Evolutionary conservation across 2,888 invertebrate species (phyloP).

Genomic region (Crossocerus cetratus): DNA sequence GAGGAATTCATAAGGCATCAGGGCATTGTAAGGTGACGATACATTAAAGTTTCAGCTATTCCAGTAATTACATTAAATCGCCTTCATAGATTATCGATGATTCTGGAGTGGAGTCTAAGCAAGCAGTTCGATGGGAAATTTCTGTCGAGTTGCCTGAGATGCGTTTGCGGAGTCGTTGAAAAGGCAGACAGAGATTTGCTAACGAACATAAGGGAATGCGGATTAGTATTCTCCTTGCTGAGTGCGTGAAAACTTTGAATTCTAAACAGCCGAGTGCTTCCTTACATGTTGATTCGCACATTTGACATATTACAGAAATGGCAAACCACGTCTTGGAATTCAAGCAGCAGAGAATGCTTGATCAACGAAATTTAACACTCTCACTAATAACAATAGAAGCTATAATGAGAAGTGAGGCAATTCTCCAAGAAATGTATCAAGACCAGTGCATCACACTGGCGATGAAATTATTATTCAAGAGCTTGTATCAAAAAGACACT

Average conservation of each 20-base stretch:
- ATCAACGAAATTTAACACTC: conserved; percentile 66
- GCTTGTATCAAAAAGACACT: conserved; percentile 48
- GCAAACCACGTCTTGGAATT: conserved; percentile 47
- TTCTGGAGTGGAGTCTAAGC: conserved; percentile 58
- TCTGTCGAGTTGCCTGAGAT: conserved; percentile 51
- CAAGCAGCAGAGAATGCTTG: conserved; percentile 50
- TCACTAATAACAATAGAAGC: conserved; percentile 60
- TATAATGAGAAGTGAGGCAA: conserved; percentile 45
- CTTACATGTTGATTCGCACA: background rate
- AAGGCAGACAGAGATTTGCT: conserved; percentile 38
- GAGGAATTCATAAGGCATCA: conserved; percentile 63
- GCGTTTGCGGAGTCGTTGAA: conserved; percentile 58
- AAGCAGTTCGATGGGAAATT: conserved; percentile 50
- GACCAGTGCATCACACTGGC: conserved; percentile 50
- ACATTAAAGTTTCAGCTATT: background rate
- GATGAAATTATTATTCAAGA: conserved; percentile 57
- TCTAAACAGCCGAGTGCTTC: background rate
- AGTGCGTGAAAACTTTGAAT: conserved; percentile 49
- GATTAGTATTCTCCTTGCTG: conserved; percentile 45
- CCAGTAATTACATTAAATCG: background rate
- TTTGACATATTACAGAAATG: conserved; percentile 48
- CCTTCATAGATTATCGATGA: conserved; percentile 57
- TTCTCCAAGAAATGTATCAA: conserved; percentile 40
- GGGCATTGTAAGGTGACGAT: conserved; percentile 65
- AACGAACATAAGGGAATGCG: conserved; percentile 50